Conservation (phyloP, 2,888 invertebrate genomes). For the Aricia artaxerxes region DNA sequence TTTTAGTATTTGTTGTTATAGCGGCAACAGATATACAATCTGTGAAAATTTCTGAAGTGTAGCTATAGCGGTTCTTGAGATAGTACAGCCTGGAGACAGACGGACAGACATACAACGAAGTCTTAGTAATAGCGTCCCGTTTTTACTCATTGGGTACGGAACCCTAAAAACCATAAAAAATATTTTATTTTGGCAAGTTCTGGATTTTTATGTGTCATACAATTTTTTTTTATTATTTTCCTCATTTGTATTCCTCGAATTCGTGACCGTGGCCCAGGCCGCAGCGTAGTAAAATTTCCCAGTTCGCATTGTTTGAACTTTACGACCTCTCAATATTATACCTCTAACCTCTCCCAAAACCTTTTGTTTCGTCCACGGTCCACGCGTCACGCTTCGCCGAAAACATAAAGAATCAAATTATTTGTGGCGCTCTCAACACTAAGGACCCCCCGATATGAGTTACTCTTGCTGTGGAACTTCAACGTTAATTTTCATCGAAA, state of each 20-base stretch:
- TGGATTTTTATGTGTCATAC: background rate
- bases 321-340: background rate
- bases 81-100: too few species aligned
- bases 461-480: background rate
- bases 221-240: background rate
- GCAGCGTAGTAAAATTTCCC: background rate
- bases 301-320: constrained; percentile 2
- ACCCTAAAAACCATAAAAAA: too few species aligned
- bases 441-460: background rate
- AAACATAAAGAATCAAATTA: background rate
- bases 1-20: too few species aligned
- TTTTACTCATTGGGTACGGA: too few species aligned
- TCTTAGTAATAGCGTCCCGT: too few species aligned
- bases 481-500: background rate
- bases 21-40: too few species aligned
- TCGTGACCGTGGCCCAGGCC: background rate
- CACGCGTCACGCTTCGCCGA: background rate
- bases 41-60: too few species aligned
- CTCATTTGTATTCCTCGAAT: background rate
- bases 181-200: background rate
- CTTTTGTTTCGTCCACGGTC: background rate
- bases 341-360: background rate
- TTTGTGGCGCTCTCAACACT: background rate
- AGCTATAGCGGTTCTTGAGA: too few species aligned
- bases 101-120: too few species aligned